Base-by-base conservation (phyloP, 64 coral and sea anemone genomes). In the Stichodactyla mertensii region DNA sequence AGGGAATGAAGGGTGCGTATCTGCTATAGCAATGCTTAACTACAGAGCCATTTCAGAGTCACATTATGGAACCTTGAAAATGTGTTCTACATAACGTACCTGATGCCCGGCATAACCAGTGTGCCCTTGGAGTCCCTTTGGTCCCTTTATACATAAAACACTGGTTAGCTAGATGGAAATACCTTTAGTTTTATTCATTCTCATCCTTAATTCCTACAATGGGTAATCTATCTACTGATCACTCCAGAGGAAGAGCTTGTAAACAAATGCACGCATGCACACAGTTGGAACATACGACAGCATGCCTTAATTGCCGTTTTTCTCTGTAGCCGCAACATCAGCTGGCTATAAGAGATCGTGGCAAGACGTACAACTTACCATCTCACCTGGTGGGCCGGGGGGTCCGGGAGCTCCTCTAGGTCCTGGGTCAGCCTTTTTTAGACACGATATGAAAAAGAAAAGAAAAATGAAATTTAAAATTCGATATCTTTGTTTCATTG, bases 61-160 rank as follows among this genome's bases (percentile, higher is more conserved):
- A 45, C 36, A 45, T 45, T 45, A 45, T 45, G 36, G 36, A 45
- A 45, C 36, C 36, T 45, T 45, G 36, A 2, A 45, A 45, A 66
- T 66, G 0, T 20, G 18, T 9, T 66, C 18, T 22, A 66, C 22
- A 6, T 58, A 54, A 85, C 83, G 10, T 87, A 92, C 90, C 71
- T 87, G 85, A 60, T 92, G 90, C 57, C 90, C 90, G 64, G 66
- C 85, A 87, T 69, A 81, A 57, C 90, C 90, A 87, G 85, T 57
- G 54, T 83, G 59, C 56, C 90, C 90, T 92, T 83, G 54, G 10
- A 92, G 85, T 51, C 90, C 90, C 52, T 8, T 54, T 31, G 77
- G 54, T 51, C 90, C 90, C 90, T 92, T 7, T 13, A 54, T 10
- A 82, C 14, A 82, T 82, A 27, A 55, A 82, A 82, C 51, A 51